phyloP scores from a whole-genome alignment of 64 coral and sea anemone genomes.

The Montipora sp. region DNA sequence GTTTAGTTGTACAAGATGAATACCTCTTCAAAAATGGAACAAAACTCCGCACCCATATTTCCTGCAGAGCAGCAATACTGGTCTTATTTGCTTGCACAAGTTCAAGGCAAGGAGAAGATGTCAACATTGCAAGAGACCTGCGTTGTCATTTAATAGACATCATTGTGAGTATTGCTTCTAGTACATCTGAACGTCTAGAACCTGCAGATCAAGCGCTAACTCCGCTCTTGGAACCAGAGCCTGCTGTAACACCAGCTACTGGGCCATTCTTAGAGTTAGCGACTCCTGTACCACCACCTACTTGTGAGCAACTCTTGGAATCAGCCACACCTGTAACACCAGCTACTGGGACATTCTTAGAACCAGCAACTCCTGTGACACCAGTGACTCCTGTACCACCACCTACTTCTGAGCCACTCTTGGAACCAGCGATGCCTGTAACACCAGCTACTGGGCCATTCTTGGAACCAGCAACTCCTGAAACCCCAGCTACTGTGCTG shows the following conservation, averaged over 20 bases:
- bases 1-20: no score
- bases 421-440: no score
- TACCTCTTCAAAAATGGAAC: not conserved
- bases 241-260: not conserved
- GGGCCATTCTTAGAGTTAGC: not conserved
- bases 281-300: no score
- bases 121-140: slow-evolving; percentile 44
- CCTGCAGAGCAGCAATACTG: no score
- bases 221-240: not conserved
- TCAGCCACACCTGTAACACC: not conserved
- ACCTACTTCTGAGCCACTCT: no score
- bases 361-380: no score
- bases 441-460: no score
- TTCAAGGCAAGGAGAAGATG: slow-evolving; percentile 32
- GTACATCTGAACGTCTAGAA: slow-evolving; percentile 1
- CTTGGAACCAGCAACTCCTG: no score
- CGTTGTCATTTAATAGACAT: slow-evolving; percentile 52
- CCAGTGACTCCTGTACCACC: no score
- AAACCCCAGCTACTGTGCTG: no score
- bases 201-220: not conserved
- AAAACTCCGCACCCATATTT: no score
- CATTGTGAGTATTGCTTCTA: slow-evolving; percentile 25
- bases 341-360: no score
- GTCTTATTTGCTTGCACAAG: slow-evolving; percentile 27
- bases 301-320: not conserved